Conservation (phyloP, 2,888 invertebrate species). For the Drosophila fulvimacula region DNA sequence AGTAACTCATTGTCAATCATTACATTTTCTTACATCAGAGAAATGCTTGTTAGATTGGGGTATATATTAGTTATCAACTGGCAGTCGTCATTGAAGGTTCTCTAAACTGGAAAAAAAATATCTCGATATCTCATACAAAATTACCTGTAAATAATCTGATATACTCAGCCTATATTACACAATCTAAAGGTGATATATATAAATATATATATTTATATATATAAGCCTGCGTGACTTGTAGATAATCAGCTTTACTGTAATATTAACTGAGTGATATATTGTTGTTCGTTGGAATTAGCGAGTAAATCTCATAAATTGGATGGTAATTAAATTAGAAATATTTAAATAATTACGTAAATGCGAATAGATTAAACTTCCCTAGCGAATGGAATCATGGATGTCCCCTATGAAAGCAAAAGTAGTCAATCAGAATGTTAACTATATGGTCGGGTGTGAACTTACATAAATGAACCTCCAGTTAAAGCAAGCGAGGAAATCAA, state of each 20-base stretch:
- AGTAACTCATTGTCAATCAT: neutral
- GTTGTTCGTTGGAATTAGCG: neutral
- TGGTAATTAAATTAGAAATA: neutral
- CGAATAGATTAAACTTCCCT: neutral
- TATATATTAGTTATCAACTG: neutral
- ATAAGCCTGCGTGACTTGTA: neutral
- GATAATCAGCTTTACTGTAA: neutral
- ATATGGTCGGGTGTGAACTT: neutral
- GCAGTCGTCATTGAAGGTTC: neutral
- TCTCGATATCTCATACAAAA: neutral
- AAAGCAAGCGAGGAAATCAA: neutral
- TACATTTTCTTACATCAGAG: neutral
- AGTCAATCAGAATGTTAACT: neutral
- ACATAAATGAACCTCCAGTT: neutral
- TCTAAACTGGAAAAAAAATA: neutral
- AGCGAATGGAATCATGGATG: no score
- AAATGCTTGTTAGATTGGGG: neutral
- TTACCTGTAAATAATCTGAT: neutral
- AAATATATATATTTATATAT: neutral
- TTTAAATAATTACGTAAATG: neutral
- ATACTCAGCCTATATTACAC: neutral
- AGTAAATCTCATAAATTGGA: neutral
- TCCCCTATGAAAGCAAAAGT: neutral
- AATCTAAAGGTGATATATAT: neutral
- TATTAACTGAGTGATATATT: neutral